Conservation (phyloP, 2,797 vertebrate genomes). For the Merluccius polli region DNA sequence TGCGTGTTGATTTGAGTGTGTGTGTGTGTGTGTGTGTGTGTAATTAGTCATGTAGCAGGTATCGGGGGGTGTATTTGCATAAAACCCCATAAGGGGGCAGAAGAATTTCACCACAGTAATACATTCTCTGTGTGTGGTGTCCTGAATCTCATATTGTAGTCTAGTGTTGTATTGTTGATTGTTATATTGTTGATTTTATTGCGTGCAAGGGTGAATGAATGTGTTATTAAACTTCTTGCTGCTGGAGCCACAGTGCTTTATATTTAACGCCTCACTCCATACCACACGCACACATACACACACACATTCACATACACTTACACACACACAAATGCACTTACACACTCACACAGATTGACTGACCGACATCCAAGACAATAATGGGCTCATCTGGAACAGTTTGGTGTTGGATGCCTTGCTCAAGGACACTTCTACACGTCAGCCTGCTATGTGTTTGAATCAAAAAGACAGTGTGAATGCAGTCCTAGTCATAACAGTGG, state of each 20-base stretch:
- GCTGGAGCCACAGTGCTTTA: neutral
- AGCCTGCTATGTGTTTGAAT: neutral
- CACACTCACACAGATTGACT: neutral
- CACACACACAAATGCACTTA: neutral
- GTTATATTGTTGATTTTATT: neutral
- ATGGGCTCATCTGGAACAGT: neutral
- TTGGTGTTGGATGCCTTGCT: neutral
- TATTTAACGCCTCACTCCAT: neutral
- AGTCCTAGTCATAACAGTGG: neutral
- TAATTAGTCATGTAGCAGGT: slow-evolving; percentile 16
- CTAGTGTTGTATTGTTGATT: neutral
- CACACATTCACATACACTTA: neutral
- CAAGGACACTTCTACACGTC: neutral
- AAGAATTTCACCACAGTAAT: slow-evolving; percentile 16
- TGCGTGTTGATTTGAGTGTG: neutral
- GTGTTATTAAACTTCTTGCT: neutral
- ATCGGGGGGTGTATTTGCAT: slow-evolving; percentile 36
- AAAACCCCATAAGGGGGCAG: slow-evolving; percentile 29
- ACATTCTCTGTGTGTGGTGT: neutral
- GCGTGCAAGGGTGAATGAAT: neutral
- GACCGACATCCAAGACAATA: neutral
- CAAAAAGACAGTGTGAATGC: neutral
- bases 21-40: neutral
- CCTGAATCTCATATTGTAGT: neutral
- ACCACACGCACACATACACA: neutral